Conservation (phyloP, 37 sponge, comb jelly and placozoan species). For the Aphrocallistes beatrix region DNA sequence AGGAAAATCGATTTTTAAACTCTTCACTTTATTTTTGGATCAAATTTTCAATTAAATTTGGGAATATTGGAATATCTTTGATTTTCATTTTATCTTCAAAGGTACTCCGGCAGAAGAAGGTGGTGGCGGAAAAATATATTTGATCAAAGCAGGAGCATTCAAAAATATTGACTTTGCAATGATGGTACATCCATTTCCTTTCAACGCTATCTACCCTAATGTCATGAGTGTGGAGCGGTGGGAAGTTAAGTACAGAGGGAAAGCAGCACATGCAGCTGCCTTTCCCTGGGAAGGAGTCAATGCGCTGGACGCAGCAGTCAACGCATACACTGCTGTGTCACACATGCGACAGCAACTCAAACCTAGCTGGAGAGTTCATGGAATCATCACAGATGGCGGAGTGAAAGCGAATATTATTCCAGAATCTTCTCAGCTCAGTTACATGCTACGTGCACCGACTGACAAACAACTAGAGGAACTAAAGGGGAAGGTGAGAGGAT, state of each 20-base stretch:
- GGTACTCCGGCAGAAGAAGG: constrained; percentile 82
- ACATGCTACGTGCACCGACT: constrained; percentile 43
- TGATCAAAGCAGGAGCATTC: constrained; percentile 61
- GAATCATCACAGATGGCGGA: constrained; percentile 70
- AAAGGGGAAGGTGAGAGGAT: constrained; percentile 23
- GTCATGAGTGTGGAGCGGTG: constrained; percentile 24
- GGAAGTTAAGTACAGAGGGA: constrained; percentile 28
- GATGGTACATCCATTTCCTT: constrained; percentile 71
- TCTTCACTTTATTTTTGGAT: too few relatives aligned
- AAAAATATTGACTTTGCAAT: constrained; percentile 70
- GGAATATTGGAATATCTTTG: too few relatives aligned
- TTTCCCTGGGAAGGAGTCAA: constrained; percentile 73
- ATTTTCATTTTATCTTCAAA: too few relatives aligned
- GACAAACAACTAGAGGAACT: constrained; percentile 37
- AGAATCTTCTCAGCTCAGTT: constrained; percentile 31
- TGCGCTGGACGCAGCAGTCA: constrained; percentile 85
- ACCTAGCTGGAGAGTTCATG: constrained; percentile 74
- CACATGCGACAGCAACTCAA: constrained; percentile 72
- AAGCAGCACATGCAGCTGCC: constrained; percentile 36
- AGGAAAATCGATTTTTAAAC: too few relatives aligned
- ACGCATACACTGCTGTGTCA: constrained; percentile 72
- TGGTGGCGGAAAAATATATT: constrained; percentile 57
- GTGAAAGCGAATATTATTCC: constrained; percentile 71
- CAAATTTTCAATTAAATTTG: too few relatives aligned
- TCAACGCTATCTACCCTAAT: constrained; percentile 3